Evolutionary conservation across 2,113 vertebrate species (phyloP), one percentile per base, ranked within the genome.

Genomic region (Emydura subglobosa): DNA sequence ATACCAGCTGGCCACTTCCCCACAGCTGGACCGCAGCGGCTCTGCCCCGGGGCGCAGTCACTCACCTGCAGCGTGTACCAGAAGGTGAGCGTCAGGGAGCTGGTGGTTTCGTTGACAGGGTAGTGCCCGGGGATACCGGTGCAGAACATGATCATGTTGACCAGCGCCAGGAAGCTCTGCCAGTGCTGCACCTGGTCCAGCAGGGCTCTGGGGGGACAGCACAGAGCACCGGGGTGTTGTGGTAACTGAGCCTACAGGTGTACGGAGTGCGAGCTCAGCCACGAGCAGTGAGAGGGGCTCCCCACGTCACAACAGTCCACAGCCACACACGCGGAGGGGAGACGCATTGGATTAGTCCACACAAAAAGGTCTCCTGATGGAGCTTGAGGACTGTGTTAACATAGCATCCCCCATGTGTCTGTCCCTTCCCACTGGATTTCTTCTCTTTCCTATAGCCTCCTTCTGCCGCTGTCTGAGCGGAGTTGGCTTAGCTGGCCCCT

Each of bases 101-200:
- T 99, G 94, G 99, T 99, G 91, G 99, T 99, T 98, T 99, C 99
- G 0, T 99, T 99, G 97, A 99, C 99, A 0, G 99, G 99, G 92
- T 99, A 99, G 97, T 99, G 99, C 83, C 99, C 99, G 0, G 99
- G 99, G 95, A 99, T 99, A 87, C 99, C 99, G 0, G 99, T 99
- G 98, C 99, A 99, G 98, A 99, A 99, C 99, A 99, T 99, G 97
- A 99, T 99, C 99, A 99, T 99, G 98, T 99, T 99, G 97, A 99
- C 99, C 86, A 99, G 98, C 16, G 99, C 99, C 97, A 99, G 98
- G 96, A 99, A 99, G 95, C 99, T 99, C 98, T 99, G 99, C 99
- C 99, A 99, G 98, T 99, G 99, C 91, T 99, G 99, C 94, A 99
- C 99, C 94, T 99, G 99, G 95, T 99, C 99, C 98, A 99, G 96